Conservation (phyloP, 2,113 vertebrate genomes). For the Furnarius figulus region DNA sequence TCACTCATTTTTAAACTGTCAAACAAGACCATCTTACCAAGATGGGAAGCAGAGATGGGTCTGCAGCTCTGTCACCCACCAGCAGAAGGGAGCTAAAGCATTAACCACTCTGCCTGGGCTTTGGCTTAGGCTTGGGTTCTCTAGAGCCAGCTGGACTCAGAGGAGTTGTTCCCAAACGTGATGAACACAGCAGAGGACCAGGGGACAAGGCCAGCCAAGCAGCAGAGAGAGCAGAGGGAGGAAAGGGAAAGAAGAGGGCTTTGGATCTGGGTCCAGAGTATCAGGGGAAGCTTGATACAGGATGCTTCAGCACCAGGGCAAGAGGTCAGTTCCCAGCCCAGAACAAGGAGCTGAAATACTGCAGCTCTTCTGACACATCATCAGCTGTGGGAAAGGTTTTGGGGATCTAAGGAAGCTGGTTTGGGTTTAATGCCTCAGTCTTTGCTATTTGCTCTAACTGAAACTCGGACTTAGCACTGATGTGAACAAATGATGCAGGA, state of each 20-base stretch:
- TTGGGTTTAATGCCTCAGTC: background rate
- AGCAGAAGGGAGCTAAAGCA: background rate
- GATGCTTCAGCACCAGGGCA: background rate
- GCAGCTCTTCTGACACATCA: background rate
- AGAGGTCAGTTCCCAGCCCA: background rate
- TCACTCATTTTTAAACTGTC: background rate
- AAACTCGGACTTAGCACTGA: background rate
- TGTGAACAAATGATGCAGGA: background rate
- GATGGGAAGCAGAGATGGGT: background rate
- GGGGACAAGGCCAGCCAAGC: background rate
- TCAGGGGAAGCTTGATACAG: background rate
- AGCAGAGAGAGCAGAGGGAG: fast-evolving
- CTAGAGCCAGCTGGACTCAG: background rate
- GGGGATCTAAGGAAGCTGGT: background rate
- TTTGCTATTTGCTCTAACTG: background rate
- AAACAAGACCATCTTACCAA: background rate
- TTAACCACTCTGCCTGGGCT: background rate
- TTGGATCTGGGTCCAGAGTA: background rate
- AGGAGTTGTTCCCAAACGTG: background rate
- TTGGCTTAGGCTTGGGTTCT: background rate
- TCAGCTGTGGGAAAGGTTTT: background rate
- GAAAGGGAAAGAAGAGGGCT: fast-evolving
- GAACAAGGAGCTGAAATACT: background rate
- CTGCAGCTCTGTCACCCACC: background rate
- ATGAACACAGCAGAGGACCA: background rate